Evolutionary conservation across 2,113 vertebrate genomes (phyloP).

Genomic region (Phaethon lepturus): DNA sequence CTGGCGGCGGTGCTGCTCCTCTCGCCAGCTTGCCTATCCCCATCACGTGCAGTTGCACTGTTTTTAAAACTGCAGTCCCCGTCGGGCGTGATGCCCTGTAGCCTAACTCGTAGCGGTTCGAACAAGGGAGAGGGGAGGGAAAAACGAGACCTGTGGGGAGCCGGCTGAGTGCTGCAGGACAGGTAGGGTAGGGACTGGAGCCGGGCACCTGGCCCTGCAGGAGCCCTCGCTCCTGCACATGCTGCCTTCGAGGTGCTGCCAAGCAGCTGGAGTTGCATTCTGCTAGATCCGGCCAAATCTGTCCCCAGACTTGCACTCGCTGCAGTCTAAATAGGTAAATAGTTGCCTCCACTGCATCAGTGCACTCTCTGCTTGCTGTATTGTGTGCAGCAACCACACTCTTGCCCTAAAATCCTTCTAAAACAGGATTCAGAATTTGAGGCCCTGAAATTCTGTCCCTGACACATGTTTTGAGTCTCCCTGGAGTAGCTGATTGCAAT

Average conservation of each 20-base stretch:
- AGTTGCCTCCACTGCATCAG: neutral
- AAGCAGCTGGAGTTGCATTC: neutral
- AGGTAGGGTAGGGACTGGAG: neutral
- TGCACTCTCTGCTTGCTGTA: neutral
- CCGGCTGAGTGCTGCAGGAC: neutral
- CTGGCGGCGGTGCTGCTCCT: constrained; percentile 9
- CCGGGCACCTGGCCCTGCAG: neutral
- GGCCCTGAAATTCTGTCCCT: neutral
- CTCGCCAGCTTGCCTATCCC: constrained; percentile 48
- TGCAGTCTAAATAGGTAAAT: neutral
- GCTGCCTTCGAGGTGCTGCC: neutral
- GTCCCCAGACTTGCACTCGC: neutral
- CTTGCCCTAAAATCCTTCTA: neutral
- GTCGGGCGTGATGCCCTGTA: constrained; percentile 10
- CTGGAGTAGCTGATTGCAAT: neutral
- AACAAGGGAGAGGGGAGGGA: neutral
- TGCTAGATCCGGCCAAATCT: too few relatives aligned
- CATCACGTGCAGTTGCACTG: constrained; percentile 79
- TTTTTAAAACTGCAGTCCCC: constrained; percentile 76
- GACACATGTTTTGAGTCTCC: neutral
- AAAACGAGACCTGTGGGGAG: accelerated
- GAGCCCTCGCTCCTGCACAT: neutral
- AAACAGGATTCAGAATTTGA: neutral
- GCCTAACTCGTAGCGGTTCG: neutral
- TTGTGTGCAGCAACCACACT: neutral